phyloP scores from a whole-genome alignment of 2,888 invertebrate genomes.

The Psylliodes chrysocephalus region DNA sequence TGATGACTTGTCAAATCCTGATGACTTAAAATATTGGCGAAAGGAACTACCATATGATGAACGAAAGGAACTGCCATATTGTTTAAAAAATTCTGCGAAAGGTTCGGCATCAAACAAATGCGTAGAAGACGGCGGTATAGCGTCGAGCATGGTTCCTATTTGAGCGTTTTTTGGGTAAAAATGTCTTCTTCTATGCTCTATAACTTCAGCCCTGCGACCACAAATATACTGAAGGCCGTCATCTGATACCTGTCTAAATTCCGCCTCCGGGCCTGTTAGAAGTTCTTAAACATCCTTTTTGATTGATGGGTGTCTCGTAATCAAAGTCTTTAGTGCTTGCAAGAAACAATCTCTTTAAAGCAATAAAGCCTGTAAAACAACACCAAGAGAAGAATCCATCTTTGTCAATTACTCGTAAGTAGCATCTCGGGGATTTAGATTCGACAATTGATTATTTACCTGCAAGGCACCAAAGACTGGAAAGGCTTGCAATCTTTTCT shows the following conservation, averaged over 20 bases:
- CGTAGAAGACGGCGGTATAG: constrained; percentile 24
- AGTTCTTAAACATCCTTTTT: too few species aligned
- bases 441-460: too few species aligned
- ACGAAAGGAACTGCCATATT: constrained; percentile 25
- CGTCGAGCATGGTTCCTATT: constrained; percentile 7
- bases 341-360: too few species aligned
- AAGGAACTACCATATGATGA: background rate
- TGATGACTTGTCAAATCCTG: too few species aligned
- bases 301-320: too few species aligned
- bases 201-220: constrained; percentile 28
- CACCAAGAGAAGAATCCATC: too few species aligned
- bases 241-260: constrained; percentile 15
- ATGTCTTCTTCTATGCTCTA: constrained; percentile 19
- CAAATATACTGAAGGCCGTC: constrained; percentile 17
- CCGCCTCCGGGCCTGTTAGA: too few species aligned
- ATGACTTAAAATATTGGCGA: constrained; percentile 7
- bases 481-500: too few species aligned
- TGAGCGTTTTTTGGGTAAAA: constrained; percentile 17
- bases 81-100: constrained; percentile 25
- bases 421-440: too few species aligned
- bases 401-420: too few species aligned
- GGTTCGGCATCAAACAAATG: constrained; percentile 22
- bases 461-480: constrained; percentile 9
- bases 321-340: too few species aligned
- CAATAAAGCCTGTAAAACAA: too few species aligned